phyloP scores from a whole-genome alignment of 2,113 vertebrate species.

The Martes martes region DNA sequence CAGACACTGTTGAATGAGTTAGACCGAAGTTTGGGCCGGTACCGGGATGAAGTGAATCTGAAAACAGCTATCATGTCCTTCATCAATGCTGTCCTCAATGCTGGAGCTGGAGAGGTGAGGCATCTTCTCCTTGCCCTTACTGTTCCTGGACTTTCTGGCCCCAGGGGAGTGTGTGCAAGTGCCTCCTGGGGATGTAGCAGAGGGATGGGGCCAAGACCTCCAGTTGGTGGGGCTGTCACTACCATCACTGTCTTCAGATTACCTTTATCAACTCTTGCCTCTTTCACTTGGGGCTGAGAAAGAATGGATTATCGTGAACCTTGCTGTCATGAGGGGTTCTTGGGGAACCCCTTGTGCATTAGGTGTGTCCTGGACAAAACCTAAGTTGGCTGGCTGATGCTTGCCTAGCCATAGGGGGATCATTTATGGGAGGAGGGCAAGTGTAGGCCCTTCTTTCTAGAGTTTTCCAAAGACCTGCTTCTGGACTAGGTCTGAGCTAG shows the following conservation, averaged over 20 bases:
- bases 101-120: constrained; percentile 95
- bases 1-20: constrained; percentile 95
- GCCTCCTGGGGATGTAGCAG: neutral
- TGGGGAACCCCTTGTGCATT: too few relatives aligned
- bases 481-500: neutral
- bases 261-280: neutral
- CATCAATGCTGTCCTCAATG: constrained; percentile 97
- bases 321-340: neutral
- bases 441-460: neutral
- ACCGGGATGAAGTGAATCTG: constrained; percentile 96
- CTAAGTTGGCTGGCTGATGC: neutral
- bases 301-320: neutral
- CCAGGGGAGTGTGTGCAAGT: too few relatives aligned
- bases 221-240: neutral
- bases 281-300: neutral
- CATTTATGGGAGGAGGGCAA: neutral
- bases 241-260: neutral
- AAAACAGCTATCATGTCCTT: constrained; percentile 99
- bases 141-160: neutral
- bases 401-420: neutral
- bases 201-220: neutral
- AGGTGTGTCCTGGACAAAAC: neutral
- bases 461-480: neutral
- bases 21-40: constrained; percentile 93
- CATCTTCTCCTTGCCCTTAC: neutral